A percentile compares a stretch with the other conserved stretches of the same genome.
Conservation (phyloP, 2,797 vertebrate genomes). For the Phataginus tricuspis region DNA sequence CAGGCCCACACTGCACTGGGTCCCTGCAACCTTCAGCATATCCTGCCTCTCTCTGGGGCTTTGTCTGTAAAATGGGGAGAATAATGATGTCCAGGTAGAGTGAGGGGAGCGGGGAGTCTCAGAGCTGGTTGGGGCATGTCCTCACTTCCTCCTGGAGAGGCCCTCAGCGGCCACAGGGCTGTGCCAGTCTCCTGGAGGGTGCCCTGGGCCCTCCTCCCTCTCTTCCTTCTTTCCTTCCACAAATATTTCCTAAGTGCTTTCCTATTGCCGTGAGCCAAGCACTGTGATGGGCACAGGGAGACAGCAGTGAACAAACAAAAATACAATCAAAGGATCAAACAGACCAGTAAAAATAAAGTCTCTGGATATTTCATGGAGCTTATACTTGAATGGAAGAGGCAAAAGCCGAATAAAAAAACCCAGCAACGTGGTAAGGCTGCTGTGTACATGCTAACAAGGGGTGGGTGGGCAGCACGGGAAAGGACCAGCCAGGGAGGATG, state of each 20-base stretch:
- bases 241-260: background rate
- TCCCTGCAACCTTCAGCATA: background rate
- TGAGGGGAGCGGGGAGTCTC: background rate
- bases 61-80: background rate
- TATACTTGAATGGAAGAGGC: background rate
- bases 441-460: too few species aligned
- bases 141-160: background rate
- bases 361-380: background rate
- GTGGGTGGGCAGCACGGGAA: rapidly evolving
- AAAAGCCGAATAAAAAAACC: background rate
- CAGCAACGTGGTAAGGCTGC: background rate
- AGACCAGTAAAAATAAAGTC: background rate
- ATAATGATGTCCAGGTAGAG: background rate
- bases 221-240: background rate
- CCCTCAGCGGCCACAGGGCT: background rate
- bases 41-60: background rate
- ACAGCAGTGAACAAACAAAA: background rate
- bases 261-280: background rate
- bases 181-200: background rate
- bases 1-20: too few species aligned
- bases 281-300: background rate
- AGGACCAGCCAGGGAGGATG: background rate
- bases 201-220: background rate
- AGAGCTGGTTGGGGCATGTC: too few species aligned
- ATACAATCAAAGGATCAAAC: background rate